Percentiles rank a stretch among this genome's conserved stretches.
Evolutionary conservation across 2,113 vertebrate genomes (phyloP).

Genomic region (Cebidichthys violaceus): DNA sequence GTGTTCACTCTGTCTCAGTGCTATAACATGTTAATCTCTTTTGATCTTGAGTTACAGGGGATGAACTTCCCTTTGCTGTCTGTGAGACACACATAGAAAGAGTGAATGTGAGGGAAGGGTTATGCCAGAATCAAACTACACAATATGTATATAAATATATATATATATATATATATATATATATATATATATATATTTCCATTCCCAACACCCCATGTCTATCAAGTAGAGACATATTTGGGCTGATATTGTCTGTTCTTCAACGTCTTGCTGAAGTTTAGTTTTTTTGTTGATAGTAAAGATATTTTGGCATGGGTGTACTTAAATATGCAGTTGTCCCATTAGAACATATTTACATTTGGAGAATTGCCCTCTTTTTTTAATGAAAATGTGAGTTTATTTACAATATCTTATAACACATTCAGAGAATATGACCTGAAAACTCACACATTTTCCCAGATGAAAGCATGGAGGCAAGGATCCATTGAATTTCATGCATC

Average conservation of each 20-base stretch:
- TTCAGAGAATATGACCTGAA: constrained; percentile 16
- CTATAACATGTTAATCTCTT: neutral
- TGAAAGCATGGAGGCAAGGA: constrained; percentile 39
- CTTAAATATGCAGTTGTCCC: neutral
- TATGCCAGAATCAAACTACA: neutral
- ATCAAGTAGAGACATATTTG: neutral
- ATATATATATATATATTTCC: neutral
- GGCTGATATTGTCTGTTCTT: neutral
- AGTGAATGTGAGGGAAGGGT: neutral
- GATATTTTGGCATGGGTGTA: neutral
- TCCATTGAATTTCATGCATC: constrained; percentile 59
- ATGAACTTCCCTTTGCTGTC: neutral
- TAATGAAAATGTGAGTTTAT: neutral
- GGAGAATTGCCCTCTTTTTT: neutral
- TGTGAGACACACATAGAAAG: neutral
- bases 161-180: too few species aligned
- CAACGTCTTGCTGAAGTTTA: neutral
- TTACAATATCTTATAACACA: constrained; percentile 4
- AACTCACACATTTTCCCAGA: constrained; percentile 26
- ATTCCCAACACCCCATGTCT: neutral
- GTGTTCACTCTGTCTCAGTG: neutral
- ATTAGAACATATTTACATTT: neutral
- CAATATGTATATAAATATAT: neutral
- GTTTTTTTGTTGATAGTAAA: neutral
- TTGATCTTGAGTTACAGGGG: neutral